These are phyloP conservation scores for Tachycineta bicolor DNA, from an alignment of 2,113 vertebrate genomes.

Conservation along the genomic window DNA sequence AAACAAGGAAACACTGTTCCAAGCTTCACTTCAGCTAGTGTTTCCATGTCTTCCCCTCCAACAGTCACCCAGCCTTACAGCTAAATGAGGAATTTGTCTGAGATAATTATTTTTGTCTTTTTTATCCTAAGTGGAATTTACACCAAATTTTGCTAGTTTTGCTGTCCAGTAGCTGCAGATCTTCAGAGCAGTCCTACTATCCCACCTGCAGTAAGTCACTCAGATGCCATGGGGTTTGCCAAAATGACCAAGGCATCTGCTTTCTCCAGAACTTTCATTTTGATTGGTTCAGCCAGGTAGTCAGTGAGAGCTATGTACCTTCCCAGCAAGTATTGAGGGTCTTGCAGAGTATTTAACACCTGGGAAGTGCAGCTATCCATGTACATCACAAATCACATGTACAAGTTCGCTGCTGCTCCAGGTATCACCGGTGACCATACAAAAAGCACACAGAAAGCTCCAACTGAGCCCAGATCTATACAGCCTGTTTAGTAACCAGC, in stretches of 20 bases:
- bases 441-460: neutral
- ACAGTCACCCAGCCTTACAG: neutral
- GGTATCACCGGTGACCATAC: rapidly evolving
- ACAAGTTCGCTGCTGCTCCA: neutral
- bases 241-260: neutral
- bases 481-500: neutral
- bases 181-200: neutral
- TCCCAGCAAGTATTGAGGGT: neutral
- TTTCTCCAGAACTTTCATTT: neutral
- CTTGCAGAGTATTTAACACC: neutral
- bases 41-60: neutral
- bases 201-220: neutral
- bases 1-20: neutral
- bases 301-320: neutral
- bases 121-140: neutral
- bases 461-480: neutral
- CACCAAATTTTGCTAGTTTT: neutral
- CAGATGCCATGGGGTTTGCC: rapidly evolving
- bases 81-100: neutral
- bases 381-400: rapidly evolving
- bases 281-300: neutral
- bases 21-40: neutral
- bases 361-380: neutral
- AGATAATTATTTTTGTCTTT: neutral
- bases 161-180: neutral